These are phyloP conservation scores for Bufo bufo DNA, from an alignment of 2,113 vertebrate genomes.

Conservation along the genomic window DNA sequence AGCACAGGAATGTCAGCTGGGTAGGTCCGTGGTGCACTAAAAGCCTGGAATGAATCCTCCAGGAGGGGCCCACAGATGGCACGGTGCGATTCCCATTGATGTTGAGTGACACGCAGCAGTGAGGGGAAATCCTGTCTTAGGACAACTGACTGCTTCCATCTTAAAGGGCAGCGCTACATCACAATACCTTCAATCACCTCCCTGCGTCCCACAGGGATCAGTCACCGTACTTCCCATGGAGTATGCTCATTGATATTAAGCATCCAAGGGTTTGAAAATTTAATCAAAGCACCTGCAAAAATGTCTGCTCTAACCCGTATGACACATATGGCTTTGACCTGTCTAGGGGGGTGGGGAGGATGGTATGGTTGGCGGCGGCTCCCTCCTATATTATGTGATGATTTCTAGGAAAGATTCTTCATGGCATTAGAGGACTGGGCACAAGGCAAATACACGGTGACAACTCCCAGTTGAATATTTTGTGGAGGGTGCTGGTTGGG, in stretches of 20 bases:
- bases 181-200: neutral
- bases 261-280: neutral
- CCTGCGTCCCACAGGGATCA: no score
- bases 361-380: neutral
- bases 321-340: neutral
- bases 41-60: neutral
- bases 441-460: no score
- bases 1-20: slow-evolving; percentile 29
- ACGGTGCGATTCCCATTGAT: neutral
- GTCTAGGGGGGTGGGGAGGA: no score
- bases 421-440: no score
- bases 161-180: neutral
- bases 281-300: neutral
- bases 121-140: neutral
- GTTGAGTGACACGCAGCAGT: slow-evolving; percentile 13
- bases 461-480: no score
- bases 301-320: neutral
- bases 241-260: neutral
- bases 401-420: neutral
- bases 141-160: neutral
- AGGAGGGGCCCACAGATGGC: slow-evolving; percentile 46
- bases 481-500: no score
- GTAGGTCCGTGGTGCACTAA: neutral
- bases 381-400: neutral
- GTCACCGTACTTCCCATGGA: neutral